phyloP scores from a whole-genome alignment of 2,113 vertebrate species.

The Anthoscopus minutus region DNA sequence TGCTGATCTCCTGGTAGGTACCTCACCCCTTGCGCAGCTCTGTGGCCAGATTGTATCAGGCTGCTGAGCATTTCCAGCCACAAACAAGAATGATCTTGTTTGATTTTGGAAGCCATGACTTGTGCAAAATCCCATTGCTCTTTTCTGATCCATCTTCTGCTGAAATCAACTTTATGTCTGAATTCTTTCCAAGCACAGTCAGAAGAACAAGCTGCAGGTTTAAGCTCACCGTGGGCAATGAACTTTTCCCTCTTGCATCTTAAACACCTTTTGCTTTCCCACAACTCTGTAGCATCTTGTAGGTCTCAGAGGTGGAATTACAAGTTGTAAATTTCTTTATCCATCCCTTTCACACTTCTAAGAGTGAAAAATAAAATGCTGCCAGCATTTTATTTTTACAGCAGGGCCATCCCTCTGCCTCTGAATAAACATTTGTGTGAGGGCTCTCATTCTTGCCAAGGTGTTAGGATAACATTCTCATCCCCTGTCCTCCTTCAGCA shows the following conservation, averaged over 20 bases:
- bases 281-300: background rate
- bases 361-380: slow-evolving; percentile 44
- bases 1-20: background rate
- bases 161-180: background rate
- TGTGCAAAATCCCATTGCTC: background rate
- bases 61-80: background rate
- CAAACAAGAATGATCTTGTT: background rate
- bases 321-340: slow-evolving; percentile 25
- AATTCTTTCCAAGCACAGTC: background rate
- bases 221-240: background rate
- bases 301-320: background rate
- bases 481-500: slow-evolving; percentile 26
- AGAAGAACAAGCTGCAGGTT: background rate
- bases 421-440: slow-evolving; percentile 57
- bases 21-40: background rate
- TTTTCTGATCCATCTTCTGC: background rate
- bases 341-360: slow-evolving; percentile 18
- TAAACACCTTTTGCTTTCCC: slow-evolving; percentile 12
- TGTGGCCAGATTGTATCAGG: background rate
- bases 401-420: background rate
- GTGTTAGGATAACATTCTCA: slow-evolving; percentile 68
- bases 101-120: background rate
- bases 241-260: background rate
- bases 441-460: slow-evolving; percentile 43
- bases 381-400: slow-evolving; percentile 6